A percentile compares a stretch with the other conserved stretches of the same genome.
Conservation (phyloP, 1,140 invertebrate genomes). For the Camponotus floridanus region DNA sequence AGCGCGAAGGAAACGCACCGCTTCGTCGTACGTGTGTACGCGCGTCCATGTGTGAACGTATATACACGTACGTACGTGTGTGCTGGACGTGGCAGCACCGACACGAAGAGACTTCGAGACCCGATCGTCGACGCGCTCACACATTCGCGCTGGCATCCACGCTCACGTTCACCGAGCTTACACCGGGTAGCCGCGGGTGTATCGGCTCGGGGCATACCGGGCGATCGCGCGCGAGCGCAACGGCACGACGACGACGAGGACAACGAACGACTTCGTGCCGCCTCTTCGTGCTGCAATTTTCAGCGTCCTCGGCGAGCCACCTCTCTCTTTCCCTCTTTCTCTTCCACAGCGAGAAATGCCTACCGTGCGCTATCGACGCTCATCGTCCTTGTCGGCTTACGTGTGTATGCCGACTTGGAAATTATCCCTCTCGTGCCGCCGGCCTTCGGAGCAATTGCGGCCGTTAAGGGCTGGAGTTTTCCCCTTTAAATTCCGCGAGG, state of each 20-base stretch:
- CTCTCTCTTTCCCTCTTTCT: neutral
- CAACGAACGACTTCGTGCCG: conserved; percentile 55
- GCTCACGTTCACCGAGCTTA: conserved; percentile 28
- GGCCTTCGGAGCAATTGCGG: conserved; percentile 56
- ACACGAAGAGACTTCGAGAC: conserved; percentile 42
- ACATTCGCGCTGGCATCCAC: conserved; percentile 32
- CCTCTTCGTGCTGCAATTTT: conserved; percentile 73
- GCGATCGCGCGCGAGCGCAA: conserved; percentile 21
- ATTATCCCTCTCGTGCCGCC: conserved; percentile 55
- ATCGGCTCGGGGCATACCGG: conserved; percentile 55
- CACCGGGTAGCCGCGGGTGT: conserved; percentile 26
- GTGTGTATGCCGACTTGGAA: conserved; percentile 33
- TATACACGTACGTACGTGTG: neutral
- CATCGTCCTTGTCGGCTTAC: conserved; percentile 55
- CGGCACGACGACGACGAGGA: neutral
- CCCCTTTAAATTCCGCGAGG: conserved; percentile 55
- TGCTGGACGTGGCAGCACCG: conserved; percentile 12
- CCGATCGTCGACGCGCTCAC: conserved; percentile 10
- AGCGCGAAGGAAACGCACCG: conserved; percentile 78
- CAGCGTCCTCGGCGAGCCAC: conserved; percentile 56
- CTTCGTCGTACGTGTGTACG: neutral
- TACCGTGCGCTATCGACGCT: conserved; percentile 65
- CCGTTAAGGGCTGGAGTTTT: conserved; percentile 52
- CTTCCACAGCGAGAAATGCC: conserved; percentile 51
- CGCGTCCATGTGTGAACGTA: neutral